phyloP scores from a whole-genome alignment of 2,888 invertebrate genomes.

The Dyspetes luteomarginatus region DNA sequence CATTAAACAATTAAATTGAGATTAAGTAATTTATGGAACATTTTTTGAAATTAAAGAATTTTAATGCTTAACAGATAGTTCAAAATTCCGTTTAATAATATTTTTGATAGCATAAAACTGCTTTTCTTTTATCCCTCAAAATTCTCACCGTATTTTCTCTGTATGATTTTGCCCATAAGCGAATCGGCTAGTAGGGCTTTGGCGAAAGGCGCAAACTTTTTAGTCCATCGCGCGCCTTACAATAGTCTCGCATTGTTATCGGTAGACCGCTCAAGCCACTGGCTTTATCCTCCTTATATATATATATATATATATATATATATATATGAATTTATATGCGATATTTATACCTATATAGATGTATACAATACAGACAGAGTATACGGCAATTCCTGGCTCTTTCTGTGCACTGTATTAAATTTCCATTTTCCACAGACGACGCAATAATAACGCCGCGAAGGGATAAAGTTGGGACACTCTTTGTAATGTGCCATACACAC shows the following conservation, averaged over 20 bases:
- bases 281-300: conserved; percentile 7
- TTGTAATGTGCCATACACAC: conserved; percentile 36
- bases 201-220: neutral
- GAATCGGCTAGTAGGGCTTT: neutral
- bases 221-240: neutral
- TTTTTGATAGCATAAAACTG: neutral
- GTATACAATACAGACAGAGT: conserved; percentile 13
- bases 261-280: neutral
- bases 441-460: conserved; percentile 70
- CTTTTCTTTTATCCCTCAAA: neutral
- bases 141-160: neutral
- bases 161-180: neutral
- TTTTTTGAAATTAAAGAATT: no score
- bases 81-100: no score
- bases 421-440: conserved; percentile 75
- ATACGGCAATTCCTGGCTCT: conserved; percentile 49
- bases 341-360: conserved; percentile 10
- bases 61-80: no score
- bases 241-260: neutral
- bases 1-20: no score
- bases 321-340: conserved; percentile 1
- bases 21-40: no score
- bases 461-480: conserved; percentile 42
- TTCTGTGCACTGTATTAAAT: conserved; percentile 73
- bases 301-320: neutral